Conservation (phyloP, 1,140 invertebrate species). For the Drosophila tropicalis region DNA sequence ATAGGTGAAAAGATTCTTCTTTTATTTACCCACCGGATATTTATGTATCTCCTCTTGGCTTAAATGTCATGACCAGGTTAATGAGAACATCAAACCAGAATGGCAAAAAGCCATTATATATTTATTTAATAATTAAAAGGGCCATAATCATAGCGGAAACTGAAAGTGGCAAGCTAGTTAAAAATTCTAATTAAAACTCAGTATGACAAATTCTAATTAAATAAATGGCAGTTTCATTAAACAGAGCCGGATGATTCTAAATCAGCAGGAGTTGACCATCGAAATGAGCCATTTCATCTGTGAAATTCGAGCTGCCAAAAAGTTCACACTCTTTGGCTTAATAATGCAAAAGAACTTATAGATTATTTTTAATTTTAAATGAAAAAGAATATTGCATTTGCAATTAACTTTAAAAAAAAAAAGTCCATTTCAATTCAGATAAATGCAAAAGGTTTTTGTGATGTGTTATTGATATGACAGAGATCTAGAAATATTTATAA, state of each 20-base stretch:
- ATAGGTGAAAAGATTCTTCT: neutral
- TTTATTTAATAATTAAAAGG: slow-evolving; percentile 11
- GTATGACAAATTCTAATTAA: slow-evolving; percentile 7
- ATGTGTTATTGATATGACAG: too few relatives aligned
- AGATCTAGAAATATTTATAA: too few relatives aligned
- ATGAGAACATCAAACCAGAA: neutral
- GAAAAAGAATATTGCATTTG: too few relatives aligned
- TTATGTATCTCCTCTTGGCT: neutral
- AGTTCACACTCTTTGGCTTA: neutral
- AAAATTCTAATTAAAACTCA: slow-evolving; percentile 5
- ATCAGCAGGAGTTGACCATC: too few relatives aligned
- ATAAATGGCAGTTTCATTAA: slow-evolving; percentile 1
- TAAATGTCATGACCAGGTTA: neutral
- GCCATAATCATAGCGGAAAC: neutral
- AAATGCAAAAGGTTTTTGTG: too few relatives aligned
- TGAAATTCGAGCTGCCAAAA: neutral
- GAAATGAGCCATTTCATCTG: neutral
- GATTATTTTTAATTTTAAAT: too few relatives aligned
- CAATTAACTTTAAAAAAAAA: too few relatives aligned
- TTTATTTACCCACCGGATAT: neutral
- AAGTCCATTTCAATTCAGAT: too few relatives aligned
- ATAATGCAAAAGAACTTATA: neutral
- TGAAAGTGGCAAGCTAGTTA: slow-evolving; percentile 5
- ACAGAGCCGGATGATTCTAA: neutral
- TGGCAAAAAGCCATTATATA: slow-evolving; percentile 11